Conservation (phyloP, 2,888 invertebrate species). For the Rhopalosiphum nymphaeae region DNA sequence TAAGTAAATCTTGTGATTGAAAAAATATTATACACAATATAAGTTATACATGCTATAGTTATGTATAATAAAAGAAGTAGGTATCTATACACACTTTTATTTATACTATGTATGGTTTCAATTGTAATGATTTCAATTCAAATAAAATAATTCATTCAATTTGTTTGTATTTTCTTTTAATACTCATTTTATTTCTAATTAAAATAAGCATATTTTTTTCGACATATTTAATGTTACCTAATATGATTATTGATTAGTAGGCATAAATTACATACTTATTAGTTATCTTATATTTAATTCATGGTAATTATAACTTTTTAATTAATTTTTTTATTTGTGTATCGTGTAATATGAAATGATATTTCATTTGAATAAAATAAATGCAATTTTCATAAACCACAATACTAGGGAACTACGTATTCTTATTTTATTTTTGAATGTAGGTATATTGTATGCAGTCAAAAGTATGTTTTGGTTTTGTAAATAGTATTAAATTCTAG, state of each 20-base stretch:
- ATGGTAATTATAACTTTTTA: neutral
- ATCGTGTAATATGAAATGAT: neutral
- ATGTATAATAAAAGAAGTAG: neutral
- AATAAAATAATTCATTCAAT: constrained; percentile 48
- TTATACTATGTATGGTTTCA: constrained; percentile 44
- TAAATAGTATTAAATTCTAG: neutral
- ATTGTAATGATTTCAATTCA: constrained; percentile 41
- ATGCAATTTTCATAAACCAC: neutral
- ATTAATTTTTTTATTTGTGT: neutral
- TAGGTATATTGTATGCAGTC: neutral
- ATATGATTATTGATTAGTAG: neutral
- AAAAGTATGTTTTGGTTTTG: neutral
- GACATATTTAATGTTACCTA: no score
- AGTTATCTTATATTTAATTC: neutral
- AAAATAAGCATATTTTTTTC: no score
- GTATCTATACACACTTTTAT: neutral
- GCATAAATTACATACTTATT: neutral
- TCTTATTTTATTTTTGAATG: neutral
- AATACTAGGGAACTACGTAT: neutral
- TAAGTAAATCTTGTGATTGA: constrained; percentile 8
- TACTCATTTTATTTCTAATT: neutral
- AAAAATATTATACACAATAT: constrained; percentile 27
- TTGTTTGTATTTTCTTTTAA: neutral
- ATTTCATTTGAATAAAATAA: neutral
- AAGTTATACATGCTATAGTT: neutral